Evolutionary conservation across 2,888 invertebrate genomes (phyloP), one percentile per base, ranked within the genome.

Genomic region (Nezara viridula): DNA sequence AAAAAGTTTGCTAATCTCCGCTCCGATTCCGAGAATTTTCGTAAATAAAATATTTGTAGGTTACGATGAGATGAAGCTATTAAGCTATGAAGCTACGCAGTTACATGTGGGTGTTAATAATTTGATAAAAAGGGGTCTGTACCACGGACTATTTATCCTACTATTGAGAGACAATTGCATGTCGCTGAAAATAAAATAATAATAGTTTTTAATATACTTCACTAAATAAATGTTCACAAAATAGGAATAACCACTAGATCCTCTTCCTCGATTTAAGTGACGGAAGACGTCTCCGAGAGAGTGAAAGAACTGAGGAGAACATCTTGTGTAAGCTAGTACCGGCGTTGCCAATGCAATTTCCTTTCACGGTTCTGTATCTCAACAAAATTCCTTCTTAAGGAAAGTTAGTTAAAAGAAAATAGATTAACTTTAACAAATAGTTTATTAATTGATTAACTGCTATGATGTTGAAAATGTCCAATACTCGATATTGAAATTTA

Each of bases 311-410:
- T 32, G 4, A 27, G 9, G 10, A n/a, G 27, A 60, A 27, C 14
- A 4, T 6, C 7, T 73, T 73, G 37, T 19, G 66, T 37, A 73
- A 73, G 6, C 7, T 6, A 73, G 66, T 14, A 12, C 32, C 6
- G 19, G 66, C 66, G 66, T 73, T 73, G 66, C 66, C 19, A 73
- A 73, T 73, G 32, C 66, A 73, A 73, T 73, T 73, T 73, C 19
- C 19, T 37, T 32, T 73, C 66, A 73, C 66, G 66, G 66, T 37
- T 66, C 14, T 73, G 27, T 60, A 27, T 60, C 27, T 1, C 27
- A 73, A 73, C 19, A 19, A 19, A 73, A 37, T 73, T 32, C 4
- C 37, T 14, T 73, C 66, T 19, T 1, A 19, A 37, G 66, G 66
- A 73, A 73, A 73, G 66, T 9, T 32, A 73, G 16, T 73, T n/a